A percentile compares a stretch with the other conserved stretches of the same genome.
Evolutionary conservation across 2,797 vertebrate genomes (phyloP).

Genomic region (Hapalemur alaotrensis): DNA sequence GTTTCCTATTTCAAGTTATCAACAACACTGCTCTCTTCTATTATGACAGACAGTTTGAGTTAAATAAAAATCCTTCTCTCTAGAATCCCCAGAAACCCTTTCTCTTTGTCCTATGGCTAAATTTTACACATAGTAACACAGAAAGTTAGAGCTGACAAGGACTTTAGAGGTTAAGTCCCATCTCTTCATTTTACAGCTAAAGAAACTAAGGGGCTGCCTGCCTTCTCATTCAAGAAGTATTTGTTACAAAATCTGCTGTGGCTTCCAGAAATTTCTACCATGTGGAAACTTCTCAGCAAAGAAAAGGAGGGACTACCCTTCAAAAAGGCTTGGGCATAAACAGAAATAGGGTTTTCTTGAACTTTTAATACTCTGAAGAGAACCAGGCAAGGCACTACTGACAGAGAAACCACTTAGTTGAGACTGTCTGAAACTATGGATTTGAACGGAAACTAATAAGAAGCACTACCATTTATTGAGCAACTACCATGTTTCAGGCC

Average conservation of each 20-base stretch:
- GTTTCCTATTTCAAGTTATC: neutral
- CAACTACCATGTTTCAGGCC: neutral
- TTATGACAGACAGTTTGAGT: neutral
- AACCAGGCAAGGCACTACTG: neutral
- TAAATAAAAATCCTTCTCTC: constrained; percentile 4
- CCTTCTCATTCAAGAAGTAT: constrained; percentile 1
- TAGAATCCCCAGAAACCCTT: neutral
- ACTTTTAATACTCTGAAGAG: neutral
- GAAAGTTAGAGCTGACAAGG: neutral
- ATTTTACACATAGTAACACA: neutral
- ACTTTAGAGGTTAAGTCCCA: neutral
- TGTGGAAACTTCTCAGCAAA: neutral
- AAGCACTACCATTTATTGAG: neutral
- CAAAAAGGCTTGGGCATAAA: neutral
- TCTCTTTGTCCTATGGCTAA: neutral
- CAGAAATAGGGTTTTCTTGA: neutral
- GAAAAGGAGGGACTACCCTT: neutral
- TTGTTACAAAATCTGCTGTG: neutral
- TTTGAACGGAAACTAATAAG: neutral
- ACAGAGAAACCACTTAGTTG: neutral
- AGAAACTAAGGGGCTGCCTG: neutral
- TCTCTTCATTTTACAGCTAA: neutral
- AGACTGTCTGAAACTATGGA: neutral
- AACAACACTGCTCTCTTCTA: neutral
- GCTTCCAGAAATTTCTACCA: constrained; percentile 33